Percentiles rank a stretch among this genome's conserved stretches.
These are phyloP conservation scores for Halisarca cf. caerulea DNA, from an alignment of 37 sponge, comb jelly and placozoan genomes.

Conservation along the genomic window DNA sequence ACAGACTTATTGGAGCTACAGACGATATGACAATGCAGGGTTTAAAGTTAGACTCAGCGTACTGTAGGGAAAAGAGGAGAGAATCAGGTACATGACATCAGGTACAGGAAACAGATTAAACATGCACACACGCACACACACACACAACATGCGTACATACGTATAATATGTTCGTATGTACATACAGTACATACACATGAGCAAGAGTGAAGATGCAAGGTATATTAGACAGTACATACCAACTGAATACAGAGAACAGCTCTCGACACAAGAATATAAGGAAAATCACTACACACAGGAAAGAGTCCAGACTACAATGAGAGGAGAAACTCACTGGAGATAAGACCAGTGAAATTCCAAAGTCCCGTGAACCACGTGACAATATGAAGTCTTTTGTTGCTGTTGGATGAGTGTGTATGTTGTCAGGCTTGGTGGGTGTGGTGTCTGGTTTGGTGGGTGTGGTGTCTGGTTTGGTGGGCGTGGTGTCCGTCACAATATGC, in stretches of 20 bases:
- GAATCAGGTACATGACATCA: too few species aligned
- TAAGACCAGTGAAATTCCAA: neutral
- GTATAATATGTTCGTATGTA: neutral
- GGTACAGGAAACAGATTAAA: neutral
- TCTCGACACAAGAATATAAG: too few species aligned
- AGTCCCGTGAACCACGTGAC: neutral
- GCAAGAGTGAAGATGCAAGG: too few species aligned
- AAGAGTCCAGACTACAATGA: too few species aligned
- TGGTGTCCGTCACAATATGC: neutral
- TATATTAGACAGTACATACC: too few species aligned
- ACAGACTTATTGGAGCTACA: conserved; percentile 47
- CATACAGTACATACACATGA: neutral
- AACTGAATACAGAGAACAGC: too few species aligned
- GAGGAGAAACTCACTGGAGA: conserved; percentile 10
- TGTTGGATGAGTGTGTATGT: too few species aligned
- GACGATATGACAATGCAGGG: conserved; percentile 41
- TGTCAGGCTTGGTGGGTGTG: too few species aligned
- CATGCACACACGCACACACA: neutral
- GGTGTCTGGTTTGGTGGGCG: neutral
- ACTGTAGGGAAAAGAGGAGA: conserved; percentile 29
- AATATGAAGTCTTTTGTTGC: neutral
- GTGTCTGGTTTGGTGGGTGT: neutral
- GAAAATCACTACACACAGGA: too few species aligned
- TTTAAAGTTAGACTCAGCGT: neutral
- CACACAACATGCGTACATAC: neutral